These are phyloP conservation scores for Argyresthia albistria DNA, from an alignment of 2,888 invertebrate species.

Conservation along the genomic window DNA sequence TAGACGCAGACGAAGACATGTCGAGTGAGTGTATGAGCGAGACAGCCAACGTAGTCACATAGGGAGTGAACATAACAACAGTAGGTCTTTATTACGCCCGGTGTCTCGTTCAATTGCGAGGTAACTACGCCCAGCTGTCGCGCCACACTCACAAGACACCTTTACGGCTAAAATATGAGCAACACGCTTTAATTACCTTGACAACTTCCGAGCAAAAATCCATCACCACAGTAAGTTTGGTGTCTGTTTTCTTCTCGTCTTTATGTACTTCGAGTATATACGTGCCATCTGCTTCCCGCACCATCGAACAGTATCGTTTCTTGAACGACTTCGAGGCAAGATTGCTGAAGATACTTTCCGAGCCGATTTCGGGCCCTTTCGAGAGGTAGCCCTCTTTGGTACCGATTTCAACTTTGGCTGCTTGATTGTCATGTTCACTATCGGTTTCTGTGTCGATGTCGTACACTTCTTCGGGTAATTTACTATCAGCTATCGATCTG, in stretches of 20 bases:
- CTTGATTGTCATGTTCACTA: constrained; percentile 81
- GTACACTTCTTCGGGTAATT: constrained; percentile 83
- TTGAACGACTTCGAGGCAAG: constrained; percentile 95
- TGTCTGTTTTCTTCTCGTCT: constrained; percentile 92
- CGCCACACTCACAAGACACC: too few species aligned
- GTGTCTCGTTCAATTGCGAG: too few species aligned
- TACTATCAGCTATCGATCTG: constrained; percentile 15
- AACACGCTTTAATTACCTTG: constrained; percentile 66
- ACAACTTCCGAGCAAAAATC: constrained; percentile 94
- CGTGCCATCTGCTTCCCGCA: constrained; percentile 92
- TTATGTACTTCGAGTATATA: constrained; percentile 94
- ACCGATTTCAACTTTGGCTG: constrained; percentile 80
- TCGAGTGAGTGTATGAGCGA: too few species aligned
- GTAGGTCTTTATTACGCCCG: too few species aligned
- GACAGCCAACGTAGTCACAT: too few species aligned
- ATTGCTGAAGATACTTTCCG: constrained; percentile 91
- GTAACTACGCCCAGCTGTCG: too few species aligned
- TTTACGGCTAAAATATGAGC: too few species aligned
- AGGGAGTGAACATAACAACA: too few species aligned
- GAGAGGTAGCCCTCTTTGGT: constrained; percentile 92
- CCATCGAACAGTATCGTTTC: constrained; percentile 88
- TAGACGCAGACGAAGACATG: too few species aligned
- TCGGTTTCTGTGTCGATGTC: constrained; percentile 92
- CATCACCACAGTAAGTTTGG: constrained; percentile 93
- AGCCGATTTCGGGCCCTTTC: constrained; percentile 93